Percentiles rank a stretch among this genome's conserved stretches.
phyloP scores from a whole-genome alignment of 2,888 invertebrate species.

The Bugula neritina region DNA sequence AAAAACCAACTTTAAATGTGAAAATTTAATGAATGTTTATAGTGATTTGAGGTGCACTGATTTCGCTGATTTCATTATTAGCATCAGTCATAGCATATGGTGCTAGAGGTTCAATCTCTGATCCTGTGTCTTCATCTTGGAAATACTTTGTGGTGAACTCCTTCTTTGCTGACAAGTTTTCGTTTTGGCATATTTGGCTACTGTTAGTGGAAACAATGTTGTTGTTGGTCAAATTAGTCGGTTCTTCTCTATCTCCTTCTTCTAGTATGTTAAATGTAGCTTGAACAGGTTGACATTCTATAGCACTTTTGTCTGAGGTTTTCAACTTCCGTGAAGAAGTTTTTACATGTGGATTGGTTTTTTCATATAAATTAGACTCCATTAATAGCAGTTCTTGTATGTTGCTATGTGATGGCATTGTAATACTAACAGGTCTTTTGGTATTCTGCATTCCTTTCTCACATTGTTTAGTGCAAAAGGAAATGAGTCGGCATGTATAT shows the following conservation, averaged over 20 bases:
- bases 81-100: too few relatives aligned
- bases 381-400: neutral
- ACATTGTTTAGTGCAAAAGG: constrained; percentile 23
- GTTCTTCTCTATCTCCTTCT: neutral
- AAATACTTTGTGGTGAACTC: too few relatives aligned
- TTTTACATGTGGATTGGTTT: neutral
- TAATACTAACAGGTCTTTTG: neutral
- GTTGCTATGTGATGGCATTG: constrained; percentile 15
- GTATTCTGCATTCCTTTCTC: neutral
- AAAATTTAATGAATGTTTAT: too few relatives aligned
- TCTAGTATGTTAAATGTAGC: neutral
- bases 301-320: neutral
- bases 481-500: constrained; percentile 1
- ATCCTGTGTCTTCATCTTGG: too few relatives aligned
- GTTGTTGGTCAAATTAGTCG: too few relatives aligned
- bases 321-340: neutral
- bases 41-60: neutral
- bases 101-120: too few relatives aligned
- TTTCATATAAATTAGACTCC: neutral
- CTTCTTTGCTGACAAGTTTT: too few relatives aligned
- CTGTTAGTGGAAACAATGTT: too few relatives aligned
- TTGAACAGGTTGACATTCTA: neutral
- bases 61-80: constrained; percentile 25
- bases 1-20: too few relatives aligned
- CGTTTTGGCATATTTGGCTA: too few relatives aligned